Evolutionary conservation across 2,888 invertebrate species (phyloP).

Genomic region (Argyresthia albistria): DNA sequence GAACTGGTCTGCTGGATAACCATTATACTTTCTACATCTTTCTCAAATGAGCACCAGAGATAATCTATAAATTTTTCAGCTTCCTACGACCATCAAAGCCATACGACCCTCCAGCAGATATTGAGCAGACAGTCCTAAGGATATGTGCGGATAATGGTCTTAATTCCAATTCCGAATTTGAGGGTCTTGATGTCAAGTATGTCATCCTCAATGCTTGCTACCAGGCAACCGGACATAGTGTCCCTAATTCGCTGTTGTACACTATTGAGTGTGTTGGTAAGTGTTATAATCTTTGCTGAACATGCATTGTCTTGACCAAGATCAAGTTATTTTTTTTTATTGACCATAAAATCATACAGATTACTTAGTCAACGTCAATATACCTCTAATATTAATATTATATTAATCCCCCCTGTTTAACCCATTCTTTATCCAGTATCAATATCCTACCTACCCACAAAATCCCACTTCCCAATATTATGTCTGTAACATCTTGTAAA

Average conservation of each 20-base stretch:
- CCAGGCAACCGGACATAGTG: conserved; percentile 79
- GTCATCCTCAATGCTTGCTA: conserved; percentile 79
- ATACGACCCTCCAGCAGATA: conserved; percentile 81
- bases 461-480: neutral
- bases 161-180: conserved; percentile 47
- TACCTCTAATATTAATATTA: no score
- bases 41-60: no score
- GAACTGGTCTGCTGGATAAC: no score
- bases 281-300: no score
- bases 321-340: no score
- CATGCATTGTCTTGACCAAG: no score
- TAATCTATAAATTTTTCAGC: conserved; percentile 50
- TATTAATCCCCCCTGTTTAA: no score
- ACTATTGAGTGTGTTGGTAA: conserved; percentile 80
- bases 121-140: conserved; percentile 70
- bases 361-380: no score
- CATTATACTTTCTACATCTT: no score
- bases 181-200: conserved; percentile 74
- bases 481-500: neutral
- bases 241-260: conserved; percentile 88
- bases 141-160: conserved; percentile 74
- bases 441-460: no score
- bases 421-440: no score
- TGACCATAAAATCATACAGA: no score
- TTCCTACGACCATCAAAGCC: conserved; percentile 82